Evolutionary conservation across 2,888 invertebrate species (phyloP).

Genomic region (Orchestes rusci): DNA sequence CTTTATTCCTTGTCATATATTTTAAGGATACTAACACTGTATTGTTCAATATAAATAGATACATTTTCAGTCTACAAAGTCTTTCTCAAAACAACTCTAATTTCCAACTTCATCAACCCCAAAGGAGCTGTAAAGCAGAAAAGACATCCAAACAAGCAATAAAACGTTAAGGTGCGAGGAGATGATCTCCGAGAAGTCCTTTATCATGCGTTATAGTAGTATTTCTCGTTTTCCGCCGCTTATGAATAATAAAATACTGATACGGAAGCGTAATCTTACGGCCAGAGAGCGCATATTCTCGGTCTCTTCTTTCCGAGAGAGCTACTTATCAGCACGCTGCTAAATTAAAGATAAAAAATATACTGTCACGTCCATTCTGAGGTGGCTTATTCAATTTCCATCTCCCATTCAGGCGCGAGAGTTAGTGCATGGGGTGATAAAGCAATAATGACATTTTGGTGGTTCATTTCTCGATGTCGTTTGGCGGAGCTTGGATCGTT

Average conservation of each 20-base stretch:
- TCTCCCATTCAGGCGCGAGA: conserved; percentile 27
- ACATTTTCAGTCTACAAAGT: no score
- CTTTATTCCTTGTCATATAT: no score
- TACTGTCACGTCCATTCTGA: conserved; percentile 44
- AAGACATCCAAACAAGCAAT: conserved; percentile 20
- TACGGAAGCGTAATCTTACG: conserved; percentile 42
- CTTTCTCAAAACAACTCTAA: no score
- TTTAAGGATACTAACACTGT: no score
- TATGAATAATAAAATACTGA: conserved; percentile 45
- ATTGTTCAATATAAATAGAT: no score
- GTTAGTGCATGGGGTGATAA: conserved; percentile 20
- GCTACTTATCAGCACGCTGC: conserved; percentile 42
- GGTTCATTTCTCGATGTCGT: no score
- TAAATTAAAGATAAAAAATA: conserved; percentile 47
- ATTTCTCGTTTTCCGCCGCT: conserved; percentile 42
- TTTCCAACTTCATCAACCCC: no score
- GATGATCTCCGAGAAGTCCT: conserved; percentile 41
- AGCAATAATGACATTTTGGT: conserved; percentile 18
- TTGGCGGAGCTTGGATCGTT: no score
- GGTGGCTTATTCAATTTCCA: conserved; percentile 45
- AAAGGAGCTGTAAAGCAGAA: background rate
- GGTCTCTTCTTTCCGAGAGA: conserved; percentile 17
- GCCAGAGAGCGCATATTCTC: conserved; percentile 41
- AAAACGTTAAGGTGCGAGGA: conserved; percentile 27
- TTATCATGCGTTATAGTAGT: conserved; percentile 43